Percentiles rank a stretch among this genome's conserved stretches.
These are phyloP conservation scores for Ridgeia piscesae DNA, from an alignment of 1,140 invertebrate species.

Conservation along the genomic window DNA sequence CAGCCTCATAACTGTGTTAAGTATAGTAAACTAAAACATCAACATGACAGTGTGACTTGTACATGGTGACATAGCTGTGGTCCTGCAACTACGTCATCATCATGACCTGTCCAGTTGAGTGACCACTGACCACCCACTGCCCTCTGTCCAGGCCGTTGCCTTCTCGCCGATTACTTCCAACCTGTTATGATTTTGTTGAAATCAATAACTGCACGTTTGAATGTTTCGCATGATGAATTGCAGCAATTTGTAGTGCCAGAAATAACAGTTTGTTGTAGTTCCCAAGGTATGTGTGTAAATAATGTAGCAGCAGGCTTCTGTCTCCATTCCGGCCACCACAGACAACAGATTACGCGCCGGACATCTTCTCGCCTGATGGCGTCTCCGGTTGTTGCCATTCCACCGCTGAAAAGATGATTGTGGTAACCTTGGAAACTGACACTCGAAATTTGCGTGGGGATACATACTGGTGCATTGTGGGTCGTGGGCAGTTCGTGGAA, in stretches of 20 bases:
- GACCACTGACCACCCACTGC: neutral
- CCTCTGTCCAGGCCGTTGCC: neutral
- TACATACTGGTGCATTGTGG: neutral
- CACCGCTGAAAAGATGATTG: neutral
- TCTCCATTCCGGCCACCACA: neutral
- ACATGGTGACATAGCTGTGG: too few species aligned
- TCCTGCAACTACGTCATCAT: neutral
- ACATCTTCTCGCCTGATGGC: neutral
- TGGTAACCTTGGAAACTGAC: constrained; percentile 4
- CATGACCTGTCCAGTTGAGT: neutral
- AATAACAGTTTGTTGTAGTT: neutral
- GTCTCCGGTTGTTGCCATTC: neutral
- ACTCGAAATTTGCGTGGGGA: neutral
- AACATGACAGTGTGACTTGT: too few species aligned
- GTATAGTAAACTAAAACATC: too few species aligned
- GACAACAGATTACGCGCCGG: neutral
- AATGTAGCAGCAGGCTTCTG: neutral
- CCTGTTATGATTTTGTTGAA: neutral
- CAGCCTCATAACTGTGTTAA: too few species aligned
- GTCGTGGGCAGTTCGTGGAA: neutral
- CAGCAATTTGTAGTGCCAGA: neutral
- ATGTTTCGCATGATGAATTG: neutral
- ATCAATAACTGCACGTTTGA: neutral
- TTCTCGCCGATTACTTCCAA: neutral
- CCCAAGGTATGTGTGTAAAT: neutral